Percentiles rank a stretch among this genome's conserved stretches.
These are phyloP conservation scores for Lagocephalus sceleratus DNA, from an alignment of 2,797 vertebrate species.

Conservation along the genomic window DNA sequence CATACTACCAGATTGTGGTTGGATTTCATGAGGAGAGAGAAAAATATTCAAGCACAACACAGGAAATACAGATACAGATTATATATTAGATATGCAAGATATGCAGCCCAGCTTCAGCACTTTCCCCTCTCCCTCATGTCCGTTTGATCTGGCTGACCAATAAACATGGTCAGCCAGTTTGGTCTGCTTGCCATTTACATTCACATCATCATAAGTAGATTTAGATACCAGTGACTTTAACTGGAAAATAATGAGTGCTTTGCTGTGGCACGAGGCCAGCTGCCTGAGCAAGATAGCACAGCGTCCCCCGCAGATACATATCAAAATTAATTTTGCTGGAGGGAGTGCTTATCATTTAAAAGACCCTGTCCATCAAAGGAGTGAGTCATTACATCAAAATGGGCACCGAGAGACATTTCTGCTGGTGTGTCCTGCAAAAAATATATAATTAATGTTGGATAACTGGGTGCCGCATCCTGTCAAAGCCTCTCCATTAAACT, in stretches of 20 bases:
- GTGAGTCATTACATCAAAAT: constrained; percentile 31
- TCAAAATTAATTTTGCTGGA: constrained; percentile 38
- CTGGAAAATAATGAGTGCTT: constrained; percentile 46
- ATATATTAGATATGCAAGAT: too few relatives aligned
- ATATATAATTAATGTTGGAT: background rate
- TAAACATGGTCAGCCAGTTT: too few relatives aligned
- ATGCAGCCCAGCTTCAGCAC: too few relatives aligned
- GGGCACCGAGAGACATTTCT: background rate
- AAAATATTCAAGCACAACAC: too few relatives aligned
- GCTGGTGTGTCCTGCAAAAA: background rate
- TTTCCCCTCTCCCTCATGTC: too few relatives aligned
- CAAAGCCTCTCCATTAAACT: too few relatives aligned
- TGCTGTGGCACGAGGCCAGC: constrained; percentile 32
- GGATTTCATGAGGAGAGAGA: too few relatives aligned
- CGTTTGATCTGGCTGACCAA: too few relatives aligned
- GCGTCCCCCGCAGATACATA: constrained; percentile 30
- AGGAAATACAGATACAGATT: too few relatives aligned
- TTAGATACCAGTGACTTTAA: constrained; percentile 29
- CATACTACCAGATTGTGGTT: background rate
- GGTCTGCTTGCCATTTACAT: background rate
- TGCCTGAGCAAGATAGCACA: constrained; percentile 16
- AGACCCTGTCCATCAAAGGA: constrained; percentile 21
- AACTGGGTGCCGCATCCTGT: background rate
- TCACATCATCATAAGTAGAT: constrained; percentile 10
- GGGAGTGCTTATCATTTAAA: constrained; percentile 48